phyloP scores from a whole-genome alignment of 2,113 vertebrate species.

The Procapra przewalskii region DNA sequence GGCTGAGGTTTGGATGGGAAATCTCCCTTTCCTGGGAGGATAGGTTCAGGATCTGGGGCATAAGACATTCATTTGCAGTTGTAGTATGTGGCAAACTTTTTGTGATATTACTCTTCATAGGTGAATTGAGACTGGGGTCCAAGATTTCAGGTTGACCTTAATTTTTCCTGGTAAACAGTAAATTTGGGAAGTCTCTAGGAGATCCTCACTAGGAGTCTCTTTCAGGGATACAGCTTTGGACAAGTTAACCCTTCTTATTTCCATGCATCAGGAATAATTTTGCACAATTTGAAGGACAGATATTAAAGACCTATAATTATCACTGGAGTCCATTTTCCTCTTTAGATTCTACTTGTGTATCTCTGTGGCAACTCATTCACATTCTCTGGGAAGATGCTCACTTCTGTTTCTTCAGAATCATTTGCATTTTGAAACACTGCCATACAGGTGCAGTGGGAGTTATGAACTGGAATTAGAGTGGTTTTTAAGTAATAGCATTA shows the following conservation, averaged over 20 bases:
- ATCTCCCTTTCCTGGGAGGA: neutral
- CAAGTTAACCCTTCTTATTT: neutral
- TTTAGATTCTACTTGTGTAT: neutral
- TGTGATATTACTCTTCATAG: neutral
- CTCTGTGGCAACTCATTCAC: neutral
- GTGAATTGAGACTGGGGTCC: fast-evolving
- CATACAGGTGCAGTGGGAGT: neutral
- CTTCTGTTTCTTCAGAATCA: neutral
- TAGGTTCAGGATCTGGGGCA: neutral
- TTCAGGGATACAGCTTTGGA: neutral
- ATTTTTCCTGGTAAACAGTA: neutral
- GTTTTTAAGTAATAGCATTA: neutral
- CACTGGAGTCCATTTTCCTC: neutral
- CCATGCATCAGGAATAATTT: neutral
- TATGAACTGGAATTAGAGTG: neutral
- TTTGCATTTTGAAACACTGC: neutral
- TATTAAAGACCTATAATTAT: neutral
- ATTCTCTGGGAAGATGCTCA: neutral
- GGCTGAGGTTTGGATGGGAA: neutral
- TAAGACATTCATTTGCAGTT: neutral
- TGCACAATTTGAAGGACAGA: neutral
- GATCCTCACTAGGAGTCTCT: neutral
- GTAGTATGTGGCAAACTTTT: neutral
- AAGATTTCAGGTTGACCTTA: neutral
- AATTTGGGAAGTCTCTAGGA: neutral